Base-by-base conservation (phyloP, 2,113 vertebrate species). In the Phaetusa simplex region DNA sequence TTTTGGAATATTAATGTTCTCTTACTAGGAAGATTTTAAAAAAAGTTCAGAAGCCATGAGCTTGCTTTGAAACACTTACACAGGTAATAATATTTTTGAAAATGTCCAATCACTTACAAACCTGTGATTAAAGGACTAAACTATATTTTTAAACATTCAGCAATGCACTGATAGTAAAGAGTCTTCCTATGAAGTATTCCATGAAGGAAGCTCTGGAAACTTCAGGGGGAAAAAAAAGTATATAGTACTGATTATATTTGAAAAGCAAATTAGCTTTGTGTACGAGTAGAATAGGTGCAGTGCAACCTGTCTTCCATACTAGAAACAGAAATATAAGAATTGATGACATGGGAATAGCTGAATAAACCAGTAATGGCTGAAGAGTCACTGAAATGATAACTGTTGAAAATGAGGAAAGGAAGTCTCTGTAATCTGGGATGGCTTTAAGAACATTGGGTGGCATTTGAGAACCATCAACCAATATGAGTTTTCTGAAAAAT, bases 201-300 rank as follows among this genome's bases (percentile, higher is more conserved):
- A 64, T 56, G 43, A 86, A 72, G 8, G 56, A 11, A 83, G 6
- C 7, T 80, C 6, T 55, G 43, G 32, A 56, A 62, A 62, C 3
- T 16, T 71, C 65, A 21, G 1, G 1, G 3, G 19, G 2, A 3
- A 10, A 36, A 55, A 65, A 27, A 11, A 17, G 0, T n/a, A 32
- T 43, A 34, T 34, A 22, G 4, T 16, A 42, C 6, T 43, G 4
- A 49, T 65, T 70, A 78, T 15, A 34, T 34, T 62, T 70, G 30
- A 61, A 74, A 93, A 65, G 3, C 23, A 53, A 78, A 59, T 84
- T 61, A 43, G 3, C 26, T 18, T 76, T 82, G 0, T 52, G 19
- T 50, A 23, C 1, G 5, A 55, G 9, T n/a, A 71, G 42, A 70
- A 71, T 40, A 78, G 7, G 7, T 64, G 30, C 12, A 55, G 15